Evolutionary conservation across 2,113 vertebrate species (phyloP), one percentile per base, ranked within the genome.

Genomic region (Hydropotes inermis): DNA sequence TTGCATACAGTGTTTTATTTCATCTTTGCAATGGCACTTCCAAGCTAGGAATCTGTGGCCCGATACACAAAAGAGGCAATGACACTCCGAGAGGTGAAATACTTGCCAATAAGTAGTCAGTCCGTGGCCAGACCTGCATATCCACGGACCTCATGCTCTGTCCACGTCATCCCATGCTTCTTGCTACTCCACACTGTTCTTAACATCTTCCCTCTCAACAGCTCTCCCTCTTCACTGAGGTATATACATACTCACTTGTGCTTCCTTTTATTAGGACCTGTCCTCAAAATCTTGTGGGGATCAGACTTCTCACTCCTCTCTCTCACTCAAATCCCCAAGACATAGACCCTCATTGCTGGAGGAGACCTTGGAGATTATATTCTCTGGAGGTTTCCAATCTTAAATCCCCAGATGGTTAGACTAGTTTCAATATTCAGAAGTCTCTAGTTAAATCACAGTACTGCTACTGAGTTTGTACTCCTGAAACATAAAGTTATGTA

Each of bases 111-210:
- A 23, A 50, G 8, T 74, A 67, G 7, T 14, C 47, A 88, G 13
- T 23, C 19, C 25, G 33, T 23, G 52, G 9, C 8, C 36, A 58
- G 30, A n/a, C 15, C 36, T 57, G 39, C 11, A 28, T 1, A 15
- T 11, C 6, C 6, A 45, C 0, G 6, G 4, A 64, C 7, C 1
- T 16, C 7, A 4, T 23, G 9, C 10, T 76, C 50, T 25, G 15
- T 19, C 19, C 5, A 14, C 1, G 3, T 9, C 5, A 9, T 0
- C 54, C 43, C 30, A 1, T 45, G 64, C 3, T 67, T 74, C 54
- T 30, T 79, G 10, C 7, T 39, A 1, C 17, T 54, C 12, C 3
- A 23, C 12, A 28, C 30, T 70, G 17, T 17, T 82, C 14, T 74
- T 6, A 3, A 27, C 30, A 30, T 52, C 17, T 36, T 47, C 43